These are phyloP conservation scores for Sinocyclocheilus anshuiensis DNA, from an alignment of 2,113 vertebrate species.

Conservation along the genomic window DNA sequence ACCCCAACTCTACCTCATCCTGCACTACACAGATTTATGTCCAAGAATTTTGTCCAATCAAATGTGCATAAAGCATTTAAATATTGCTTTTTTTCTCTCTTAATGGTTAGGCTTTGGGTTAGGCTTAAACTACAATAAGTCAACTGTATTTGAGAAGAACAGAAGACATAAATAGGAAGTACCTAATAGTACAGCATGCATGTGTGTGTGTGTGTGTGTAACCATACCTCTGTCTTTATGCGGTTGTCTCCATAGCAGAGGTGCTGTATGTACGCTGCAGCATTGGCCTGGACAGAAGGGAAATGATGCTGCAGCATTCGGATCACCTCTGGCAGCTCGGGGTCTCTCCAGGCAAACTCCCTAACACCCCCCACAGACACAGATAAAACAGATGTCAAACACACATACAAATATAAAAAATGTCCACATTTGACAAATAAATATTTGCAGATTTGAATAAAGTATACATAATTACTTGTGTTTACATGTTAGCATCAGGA, in stretches of 20 bases:
- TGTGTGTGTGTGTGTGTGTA: neutral
- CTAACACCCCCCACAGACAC: constrained; percentile 52
- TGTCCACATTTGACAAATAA: neutral
- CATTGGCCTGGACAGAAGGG: constrained; percentile 91
- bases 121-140: neutral
- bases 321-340: constrained; percentile 90
- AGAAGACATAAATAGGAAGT: neutral
- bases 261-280: constrained; percentile 87
- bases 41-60: neutral
- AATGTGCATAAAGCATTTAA: neutral
- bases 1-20: too few relatives aligned
- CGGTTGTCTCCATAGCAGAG: constrained; percentile 92
- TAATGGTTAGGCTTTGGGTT: neutral
- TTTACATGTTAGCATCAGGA: neutral
- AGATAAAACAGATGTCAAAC: neutral
- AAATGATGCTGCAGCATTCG: constrained; percentile 85
- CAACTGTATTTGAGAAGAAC: neutral
- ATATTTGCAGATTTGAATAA: constrained; percentile 14
- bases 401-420: neutral
- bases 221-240: constrained; percentile 86
- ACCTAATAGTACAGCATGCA: neutral
- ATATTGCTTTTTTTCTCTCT: neutral
- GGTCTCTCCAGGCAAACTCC: constrained; percentile 91
- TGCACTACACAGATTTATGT: neutral
- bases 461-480: neutral